Percentiles rank a stretch among this genome's conserved stretches.
These are phyloP conservation scores for Henricia sp. DNA, from an alignment of 53 echinoderm and acorn worm species.

Conservation along the genomic window DNA sequence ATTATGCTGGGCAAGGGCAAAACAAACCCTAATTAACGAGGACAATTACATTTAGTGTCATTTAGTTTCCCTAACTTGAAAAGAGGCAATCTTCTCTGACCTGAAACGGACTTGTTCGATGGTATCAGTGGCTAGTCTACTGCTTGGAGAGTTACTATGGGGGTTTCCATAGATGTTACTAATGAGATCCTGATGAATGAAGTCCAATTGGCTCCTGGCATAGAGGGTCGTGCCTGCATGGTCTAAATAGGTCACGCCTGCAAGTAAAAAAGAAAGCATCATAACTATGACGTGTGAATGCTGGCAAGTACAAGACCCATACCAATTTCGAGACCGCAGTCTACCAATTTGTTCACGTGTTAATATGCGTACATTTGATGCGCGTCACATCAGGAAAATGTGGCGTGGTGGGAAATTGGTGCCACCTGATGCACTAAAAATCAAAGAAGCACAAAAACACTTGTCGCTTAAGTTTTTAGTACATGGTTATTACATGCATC, in stretches of 20 bases:
- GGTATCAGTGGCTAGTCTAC: conserved; percentile 78
- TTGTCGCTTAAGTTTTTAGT: no score
- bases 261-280: neutral
- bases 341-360: neutral
- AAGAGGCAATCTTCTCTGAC: no score
- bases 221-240: conserved; percentile 92
- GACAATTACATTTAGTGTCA: no score
- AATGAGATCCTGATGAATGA: conserved; percentile 70
- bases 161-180: conserved; percentile 93
- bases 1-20: no score
- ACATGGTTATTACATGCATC: no score
- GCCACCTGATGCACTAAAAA: no score
- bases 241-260: conserved; percentile 80
- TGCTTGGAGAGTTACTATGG: conserved; percentile 81
- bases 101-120: conserved; percentile 91
- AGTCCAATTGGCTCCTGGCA: conserved; percentile 75
- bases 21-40: no score
- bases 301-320: neutral
- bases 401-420: no score
- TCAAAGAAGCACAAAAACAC: no score
- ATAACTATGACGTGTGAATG: neutral
- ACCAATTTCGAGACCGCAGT: neutral
- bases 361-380: no score
- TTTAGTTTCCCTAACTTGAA: no score
- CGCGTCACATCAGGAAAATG: no score